Evolutionary conservation across 2,888 invertebrate genomes (phyloP), one percentile per base, ranked within the genome.

Genomic region (Troides helena): DNA sequence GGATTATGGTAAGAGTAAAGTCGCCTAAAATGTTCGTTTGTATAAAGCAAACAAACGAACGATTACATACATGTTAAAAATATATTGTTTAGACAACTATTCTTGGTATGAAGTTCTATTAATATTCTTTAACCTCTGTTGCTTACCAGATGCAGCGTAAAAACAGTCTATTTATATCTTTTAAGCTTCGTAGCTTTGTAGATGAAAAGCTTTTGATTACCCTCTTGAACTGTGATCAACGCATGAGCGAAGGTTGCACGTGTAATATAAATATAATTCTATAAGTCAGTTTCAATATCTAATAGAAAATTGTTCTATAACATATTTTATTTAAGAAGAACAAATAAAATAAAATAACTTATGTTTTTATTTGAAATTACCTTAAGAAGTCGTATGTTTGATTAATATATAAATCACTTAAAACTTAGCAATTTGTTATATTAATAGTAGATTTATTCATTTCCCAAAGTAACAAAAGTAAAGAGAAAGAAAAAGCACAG

Each of bases 151-250:
- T 23, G 23, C 21, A 58, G 12, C 23, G 4, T 12, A 23, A 23
- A 58, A 23, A 25, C 3, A 12, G 57, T 58, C 57, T 58, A 58
- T 58, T 58, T 58, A 58, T 58, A 23, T 58, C 57, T 58, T n/a
- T 6, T 25, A n/a, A 23, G 23, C 21, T 58, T 58, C 57, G 1
- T 58, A 58, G 57, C 23, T 58, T 21, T 21, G n/a, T n/a, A 58
- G 57, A 58, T 25, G 57, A 58, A 58, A 23, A 58, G 57, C 21
- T n/a, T 58, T 25, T 58, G 7, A 23, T 12, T 58, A 7, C 18
- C 23, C 53, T 58, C 14, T 58, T 58, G 23, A 23, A 58, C 57
- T 23, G 12, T 25, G 57, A 23, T 25, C 23, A 23, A 23, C 10
- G 57, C 23, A 3, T 21, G 10, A 25, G 14, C 23, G 23, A 7